A percentile compares a stretch with the other conserved stretches of the same genome.
Conservation (phyloP, 1,140 invertebrate genomes). For the Odontomachus brunneus region DNA sequence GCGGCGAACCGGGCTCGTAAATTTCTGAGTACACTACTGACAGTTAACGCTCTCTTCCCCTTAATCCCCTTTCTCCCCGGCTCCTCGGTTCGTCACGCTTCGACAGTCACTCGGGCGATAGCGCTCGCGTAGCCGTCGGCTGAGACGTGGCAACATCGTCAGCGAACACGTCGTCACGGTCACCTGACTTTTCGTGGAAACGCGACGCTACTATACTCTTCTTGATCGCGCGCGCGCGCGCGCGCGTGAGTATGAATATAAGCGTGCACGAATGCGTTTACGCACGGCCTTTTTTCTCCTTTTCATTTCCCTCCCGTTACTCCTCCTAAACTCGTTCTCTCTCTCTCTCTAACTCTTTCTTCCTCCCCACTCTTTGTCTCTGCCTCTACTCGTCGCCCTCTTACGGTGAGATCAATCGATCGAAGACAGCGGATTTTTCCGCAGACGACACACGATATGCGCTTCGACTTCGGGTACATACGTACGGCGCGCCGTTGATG, state of each 20-base stretch:
- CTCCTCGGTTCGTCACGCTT: slow-evolving; percentile 35
- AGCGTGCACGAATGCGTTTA: slow-evolving; percentile 45
- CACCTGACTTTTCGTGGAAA: slow-evolving; percentile 77
- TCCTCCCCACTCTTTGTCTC: background rate
- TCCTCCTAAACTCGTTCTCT: background rate
- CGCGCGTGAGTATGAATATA: slow-evolving; percentile 45
- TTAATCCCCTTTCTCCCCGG: slow-evolving; percentile 7
- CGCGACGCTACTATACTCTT: slow-evolving; percentile 50
- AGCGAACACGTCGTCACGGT: slow-evolving; percentile 74
- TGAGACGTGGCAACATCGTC: slow-evolving; percentile 70
- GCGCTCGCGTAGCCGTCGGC: slow-evolving; percentile 44
- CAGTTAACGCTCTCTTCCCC: slow-evolving; percentile 21
- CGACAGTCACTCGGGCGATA: slow-evolving; percentile 53
- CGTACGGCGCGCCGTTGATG: slow-evolving; percentile 32
- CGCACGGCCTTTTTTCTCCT: slow-evolving; percentile 38
- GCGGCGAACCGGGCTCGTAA: slow-evolving; percentile 6
- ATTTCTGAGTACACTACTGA: slow-evolving; percentile 49
- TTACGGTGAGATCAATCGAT: slow-evolving; percentile 51
- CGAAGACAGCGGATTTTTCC: slow-evolving; percentile 34
- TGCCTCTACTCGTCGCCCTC: too few species aligned
- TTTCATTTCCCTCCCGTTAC: background rate
- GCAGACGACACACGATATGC: slow-evolving; percentile 43
- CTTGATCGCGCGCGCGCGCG: slow-evolving; percentile 38
- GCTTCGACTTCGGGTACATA: slow-evolving; percentile 35
- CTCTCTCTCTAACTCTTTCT: background rate